These are phyloP conservation scores for Meloidogyne hapla DNA, from an alignment of 1,140 invertebrate species.

Conservation along the genomic window DNA sequence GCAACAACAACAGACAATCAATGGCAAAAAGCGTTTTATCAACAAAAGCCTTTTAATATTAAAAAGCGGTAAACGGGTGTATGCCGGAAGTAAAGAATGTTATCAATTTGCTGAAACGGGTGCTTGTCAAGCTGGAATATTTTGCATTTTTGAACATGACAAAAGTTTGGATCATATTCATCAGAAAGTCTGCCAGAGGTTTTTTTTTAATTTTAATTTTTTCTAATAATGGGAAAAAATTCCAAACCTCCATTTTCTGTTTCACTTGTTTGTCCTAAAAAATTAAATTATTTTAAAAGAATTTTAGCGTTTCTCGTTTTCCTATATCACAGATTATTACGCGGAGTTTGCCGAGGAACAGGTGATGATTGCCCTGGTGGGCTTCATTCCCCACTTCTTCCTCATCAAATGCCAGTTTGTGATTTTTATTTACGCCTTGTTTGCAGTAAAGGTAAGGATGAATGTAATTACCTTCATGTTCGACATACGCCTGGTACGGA, in stretches of 20 bases:
- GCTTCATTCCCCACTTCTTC: conserved; percentile 23
- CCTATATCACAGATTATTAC: conserved; percentile 35
- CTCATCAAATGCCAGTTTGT: conserved; percentile 48
- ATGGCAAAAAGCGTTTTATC: conserved; percentile 16
- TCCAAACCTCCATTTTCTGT: background rate
- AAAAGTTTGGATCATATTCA: conserved; percentile 35
- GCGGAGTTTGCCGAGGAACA: conserved; percentile 47
- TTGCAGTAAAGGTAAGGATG: conserved; percentile 33
- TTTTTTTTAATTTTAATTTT: conserved; percentile 11
- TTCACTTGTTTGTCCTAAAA: too few species aligned
- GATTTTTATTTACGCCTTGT: conserved; percentile 42
- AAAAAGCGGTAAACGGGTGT: conserved; percentile 43
- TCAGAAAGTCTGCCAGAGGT: conserved; percentile 33
- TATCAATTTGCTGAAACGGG: conserved; percentile 36
- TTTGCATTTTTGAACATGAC: conserved; percentile 40
- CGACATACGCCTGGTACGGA: conserved; percentile 44
- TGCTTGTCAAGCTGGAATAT: conserved; percentile 32
- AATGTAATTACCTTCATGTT: conserved; percentile 48
- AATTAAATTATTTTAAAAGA: background rate
- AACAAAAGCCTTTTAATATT: conserved; percentile 35
- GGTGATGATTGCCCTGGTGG: conserved; percentile 34
- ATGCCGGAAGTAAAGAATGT: conserved; percentile 45
- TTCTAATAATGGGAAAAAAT: background rate
- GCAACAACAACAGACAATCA: background rate
- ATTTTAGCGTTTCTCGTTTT: conserved; percentile 15